Conservation (phyloP, 1,140 invertebrate species). For the Dendroctonus valens region DNA sequence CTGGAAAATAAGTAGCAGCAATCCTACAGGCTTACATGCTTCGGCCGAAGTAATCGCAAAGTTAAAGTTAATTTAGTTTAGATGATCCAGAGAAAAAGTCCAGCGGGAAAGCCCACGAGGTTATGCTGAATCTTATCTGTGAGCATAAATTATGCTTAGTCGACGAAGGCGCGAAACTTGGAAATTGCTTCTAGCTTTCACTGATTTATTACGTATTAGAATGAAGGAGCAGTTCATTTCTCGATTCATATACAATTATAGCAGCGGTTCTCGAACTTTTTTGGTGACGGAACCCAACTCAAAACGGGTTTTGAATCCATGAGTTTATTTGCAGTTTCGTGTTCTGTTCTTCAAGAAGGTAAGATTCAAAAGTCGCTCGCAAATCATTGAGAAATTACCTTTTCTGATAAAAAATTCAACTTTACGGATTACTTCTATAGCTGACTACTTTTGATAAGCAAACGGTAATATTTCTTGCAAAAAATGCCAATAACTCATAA, state of each 20-base stretch:
- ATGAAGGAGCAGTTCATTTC: background rate
- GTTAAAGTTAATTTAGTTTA: conserved; percentile 10
- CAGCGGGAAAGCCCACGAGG: conserved; percentile 9
- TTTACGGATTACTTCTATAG: no score
- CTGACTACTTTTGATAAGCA: no score
- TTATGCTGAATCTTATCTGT: conserved; percentile 13
- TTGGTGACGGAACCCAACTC: no score
- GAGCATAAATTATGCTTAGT: conserved; percentile 11
- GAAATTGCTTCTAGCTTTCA: background rate
- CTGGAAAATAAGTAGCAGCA: conserved; percentile 1
- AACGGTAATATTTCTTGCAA: no score
- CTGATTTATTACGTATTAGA: background rate
- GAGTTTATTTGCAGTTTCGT: no score
- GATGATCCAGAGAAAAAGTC: background rate
- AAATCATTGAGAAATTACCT: no score
- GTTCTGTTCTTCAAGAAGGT: no score
- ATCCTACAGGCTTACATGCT: background rate
- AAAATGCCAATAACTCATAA: no score
- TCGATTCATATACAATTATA: background rate
- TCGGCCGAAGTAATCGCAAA: background rate
- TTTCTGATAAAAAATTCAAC: no score
- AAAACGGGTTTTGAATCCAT: no score
- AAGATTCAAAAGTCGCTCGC: no score
- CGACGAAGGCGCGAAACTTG: conserved; percentile 8
- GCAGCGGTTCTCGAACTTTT: no score